These are phyloP conservation scores for Agrotis puta DNA, from an alignment of 2,888 invertebrate genomes.

Conservation along the genomic window DNA sequence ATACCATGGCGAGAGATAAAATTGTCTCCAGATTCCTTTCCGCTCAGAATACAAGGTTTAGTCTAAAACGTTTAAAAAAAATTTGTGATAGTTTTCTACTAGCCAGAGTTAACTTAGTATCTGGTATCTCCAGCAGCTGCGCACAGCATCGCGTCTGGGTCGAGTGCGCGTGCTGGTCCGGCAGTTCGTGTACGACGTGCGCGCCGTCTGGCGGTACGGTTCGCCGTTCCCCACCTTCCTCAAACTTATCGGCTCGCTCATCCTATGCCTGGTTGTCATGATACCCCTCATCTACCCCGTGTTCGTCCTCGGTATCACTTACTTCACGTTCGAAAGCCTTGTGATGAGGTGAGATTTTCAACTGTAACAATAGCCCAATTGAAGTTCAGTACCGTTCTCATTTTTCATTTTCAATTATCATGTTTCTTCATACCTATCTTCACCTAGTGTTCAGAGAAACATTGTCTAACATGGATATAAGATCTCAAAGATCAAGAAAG, in stretches of 20 bases:
- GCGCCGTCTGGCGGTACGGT: constrained; percentile 85
- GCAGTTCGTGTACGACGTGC: constrained; percentile 83
- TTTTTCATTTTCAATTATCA: no score
- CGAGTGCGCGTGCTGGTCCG: constrained; percentile 78
- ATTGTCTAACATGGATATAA: no score
- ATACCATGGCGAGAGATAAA: no score
- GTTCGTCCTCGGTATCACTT: constrained; percentile 80
- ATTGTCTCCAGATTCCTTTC: background rate
- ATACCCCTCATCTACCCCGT: constrained; percentile 86
- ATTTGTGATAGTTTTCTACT: background rate
- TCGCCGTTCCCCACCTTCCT: constrained; percentile 89
- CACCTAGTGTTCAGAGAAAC: background rate
- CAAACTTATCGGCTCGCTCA: constrained; percentile 84
- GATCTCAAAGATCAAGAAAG: no score
- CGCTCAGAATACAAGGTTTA: background rate
- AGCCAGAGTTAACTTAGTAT: constrained; percentile 19
- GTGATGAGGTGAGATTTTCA: constrained; percentile 79
- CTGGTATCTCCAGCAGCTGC: constrained; percentile 76
- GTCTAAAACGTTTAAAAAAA: no score
- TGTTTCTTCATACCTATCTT: no score
- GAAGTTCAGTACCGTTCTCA: background rate
- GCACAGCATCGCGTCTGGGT: constrained; percentile 80
- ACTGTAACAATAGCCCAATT: background rate
- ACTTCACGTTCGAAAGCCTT: constrained; percentile 83
- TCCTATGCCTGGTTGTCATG: constrained; percentile 81